Conservation (phyloP, 2,797 vertebrate genomes). For the Cossypha polioptera region DNA sequence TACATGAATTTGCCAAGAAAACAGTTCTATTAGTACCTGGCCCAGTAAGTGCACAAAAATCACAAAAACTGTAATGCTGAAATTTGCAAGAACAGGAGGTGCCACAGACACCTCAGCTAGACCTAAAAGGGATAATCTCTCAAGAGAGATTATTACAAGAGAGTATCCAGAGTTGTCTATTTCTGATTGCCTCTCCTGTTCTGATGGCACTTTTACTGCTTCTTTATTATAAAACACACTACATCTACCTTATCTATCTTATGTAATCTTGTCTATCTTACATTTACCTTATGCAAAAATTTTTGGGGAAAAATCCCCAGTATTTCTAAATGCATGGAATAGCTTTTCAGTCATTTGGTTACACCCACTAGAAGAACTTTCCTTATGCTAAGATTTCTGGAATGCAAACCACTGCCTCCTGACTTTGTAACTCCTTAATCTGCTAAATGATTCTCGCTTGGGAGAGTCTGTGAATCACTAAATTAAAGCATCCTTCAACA, state of each 20-base stretch:
- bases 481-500: background rate
- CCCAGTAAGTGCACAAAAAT: background rate
- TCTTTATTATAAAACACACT: background rate
- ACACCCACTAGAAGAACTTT: background rate
- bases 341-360: background rate
- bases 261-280: no score
- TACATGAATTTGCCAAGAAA: background rate
- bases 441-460: background rate
- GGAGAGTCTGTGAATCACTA: background rate
- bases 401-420: background rate
- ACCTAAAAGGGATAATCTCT: background rate
- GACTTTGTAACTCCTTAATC: background rate
- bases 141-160: background rate
- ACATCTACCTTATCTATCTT: background rate
- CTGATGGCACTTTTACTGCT: background rate
- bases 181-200: background rate
- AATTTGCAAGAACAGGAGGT: background rate
- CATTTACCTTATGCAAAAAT: background rate
- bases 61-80: background rate
- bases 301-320: fast-evolving
- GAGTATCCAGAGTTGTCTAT: background rate
- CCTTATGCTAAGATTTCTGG: background rate
- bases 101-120: fast-evolving
- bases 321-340: background rate
- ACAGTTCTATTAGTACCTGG: background rate